A percentile compares a stretch with the other conserved stretches of the same genome.
phyloP scores from a whole-genome alignment of 2,888 invertebrate species.

The Polylopha cassiicola region DNA sequence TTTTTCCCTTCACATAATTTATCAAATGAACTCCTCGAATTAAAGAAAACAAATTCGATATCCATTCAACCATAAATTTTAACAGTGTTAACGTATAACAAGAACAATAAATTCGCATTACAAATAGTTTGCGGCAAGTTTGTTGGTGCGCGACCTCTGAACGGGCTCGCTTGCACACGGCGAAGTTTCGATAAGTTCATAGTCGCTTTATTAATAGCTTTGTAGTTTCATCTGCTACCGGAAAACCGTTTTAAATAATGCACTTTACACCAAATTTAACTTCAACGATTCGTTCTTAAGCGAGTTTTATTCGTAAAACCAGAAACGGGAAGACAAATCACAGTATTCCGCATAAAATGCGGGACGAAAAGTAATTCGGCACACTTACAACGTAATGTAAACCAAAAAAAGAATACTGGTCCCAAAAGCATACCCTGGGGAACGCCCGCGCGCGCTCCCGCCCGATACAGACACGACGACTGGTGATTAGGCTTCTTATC shows the following conservation, averaged over 20 bases:
- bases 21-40: constrained; percentile 8
- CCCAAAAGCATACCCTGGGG: constrained; percentile 74
- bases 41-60: constrained; percentile 16
- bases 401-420: constrained; percentile 75
- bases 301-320: too few species aligned
- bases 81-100: constrained; percentile 34
- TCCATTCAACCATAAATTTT: constrained; percentile 21
- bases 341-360: constrained; percentile 63
- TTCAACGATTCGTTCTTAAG: too few species aligned
- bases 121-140: constrained; percentile 70
- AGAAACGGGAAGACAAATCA: constrained; percentile 49
- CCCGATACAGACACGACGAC: constrained; percentile 76
- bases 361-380: constrained; percentile 71
- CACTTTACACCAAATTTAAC: constrained; percentile 27
- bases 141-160: constrained; percentile 66
- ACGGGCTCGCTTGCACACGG: constrained; percentile 56
- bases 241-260: constrained; percentile 13
- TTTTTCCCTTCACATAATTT: too few species aligned
- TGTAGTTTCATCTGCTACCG: constrained; percentile 6
- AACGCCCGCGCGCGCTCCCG: constrained; percentile 62
- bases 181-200: constrained; percentile 68
- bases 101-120: constrained; percentile 63
- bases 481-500: constrained; percentile 78
- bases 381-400: constrained; percentile 75
- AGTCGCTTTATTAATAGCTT: constrained; percentile 70